Conservation (phyloP, 2,888 invertebrate genomes). For the Gerris lacustris region DNA sequence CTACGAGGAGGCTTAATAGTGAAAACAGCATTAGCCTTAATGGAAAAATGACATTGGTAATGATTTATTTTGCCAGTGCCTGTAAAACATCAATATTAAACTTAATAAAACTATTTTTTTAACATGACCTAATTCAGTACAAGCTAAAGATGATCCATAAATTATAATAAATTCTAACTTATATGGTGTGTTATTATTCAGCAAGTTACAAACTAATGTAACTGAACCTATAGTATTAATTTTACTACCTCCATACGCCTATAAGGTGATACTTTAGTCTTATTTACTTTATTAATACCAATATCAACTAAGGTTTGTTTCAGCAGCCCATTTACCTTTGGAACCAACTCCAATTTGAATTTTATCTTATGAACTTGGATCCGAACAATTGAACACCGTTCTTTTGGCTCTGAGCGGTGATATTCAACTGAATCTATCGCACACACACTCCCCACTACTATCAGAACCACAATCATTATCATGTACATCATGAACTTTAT, state of each 20-base stretch:
- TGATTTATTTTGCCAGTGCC: background rate
- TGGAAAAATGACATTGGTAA: background rate
- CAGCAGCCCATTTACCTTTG: background rate
- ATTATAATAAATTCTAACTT: background rate
- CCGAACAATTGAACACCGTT: background rate
- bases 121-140: background rate
- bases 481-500: background rate
- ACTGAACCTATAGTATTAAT: background rate
- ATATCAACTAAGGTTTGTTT: background rate
- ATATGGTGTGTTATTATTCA: background rate
- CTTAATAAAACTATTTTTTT: background rate
- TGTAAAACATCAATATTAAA: background rate
- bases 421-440: background rate
- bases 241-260: background rate
- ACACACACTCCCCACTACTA: background rate
- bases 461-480: background rate
- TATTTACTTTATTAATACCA: background rate
- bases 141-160: background rate
- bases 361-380: background rate
- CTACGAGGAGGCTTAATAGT: conserved; percentile 20
- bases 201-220: background rate
- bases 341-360: background rate
- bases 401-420: background rate
- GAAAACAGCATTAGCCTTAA: background rate
- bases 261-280: background rate